Conservation (phyloP, 2,113 vertebrate species). For the Lepus europaeus region DNA sequence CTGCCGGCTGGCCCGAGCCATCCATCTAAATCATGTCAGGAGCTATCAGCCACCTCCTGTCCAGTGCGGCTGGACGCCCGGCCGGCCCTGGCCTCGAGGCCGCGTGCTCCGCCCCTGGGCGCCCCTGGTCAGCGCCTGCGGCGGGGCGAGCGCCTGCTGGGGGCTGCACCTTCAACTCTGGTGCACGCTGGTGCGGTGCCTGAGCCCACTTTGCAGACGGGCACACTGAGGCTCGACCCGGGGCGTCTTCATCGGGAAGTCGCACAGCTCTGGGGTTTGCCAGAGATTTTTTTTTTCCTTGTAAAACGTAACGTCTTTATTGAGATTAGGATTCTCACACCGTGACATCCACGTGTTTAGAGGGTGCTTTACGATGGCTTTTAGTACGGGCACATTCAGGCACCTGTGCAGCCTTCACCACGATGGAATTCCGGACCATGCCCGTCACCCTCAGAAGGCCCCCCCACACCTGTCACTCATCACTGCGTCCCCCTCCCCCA, state of each 20-base stretch:
- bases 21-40: slow-evolving; percentile 75
- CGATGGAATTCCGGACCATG: not conserved
- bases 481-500: no score
- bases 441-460: not conserved
- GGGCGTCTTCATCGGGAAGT: not conserved
- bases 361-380: not conserved
- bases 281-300: not conserved
- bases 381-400: not conserved
- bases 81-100: not conserved
- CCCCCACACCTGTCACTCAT: no score
- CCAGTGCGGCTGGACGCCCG: not conserved
- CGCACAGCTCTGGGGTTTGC: not conserved
- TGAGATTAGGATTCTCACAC: not conserved
- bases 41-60: not conserved
- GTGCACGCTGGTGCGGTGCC: rapidly evolving
- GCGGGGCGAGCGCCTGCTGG: not conserved
- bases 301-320: not conserved
- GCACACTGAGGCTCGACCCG: not conserved
- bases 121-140: rapidly evolving
- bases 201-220: not conserved
- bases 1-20: slow-evolving; percentile 65
- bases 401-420: not conserved
- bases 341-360: not conserved
- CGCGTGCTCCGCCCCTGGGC: rapidly evolving
- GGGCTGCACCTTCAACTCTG: not conserved